A percentile compares a stretch with the other conserved stretches of the same genome.
phyloP scores from a whole-genome alignment of 1,140 invertebrate species.

The Leguminivora glycinivorella region DNA sequence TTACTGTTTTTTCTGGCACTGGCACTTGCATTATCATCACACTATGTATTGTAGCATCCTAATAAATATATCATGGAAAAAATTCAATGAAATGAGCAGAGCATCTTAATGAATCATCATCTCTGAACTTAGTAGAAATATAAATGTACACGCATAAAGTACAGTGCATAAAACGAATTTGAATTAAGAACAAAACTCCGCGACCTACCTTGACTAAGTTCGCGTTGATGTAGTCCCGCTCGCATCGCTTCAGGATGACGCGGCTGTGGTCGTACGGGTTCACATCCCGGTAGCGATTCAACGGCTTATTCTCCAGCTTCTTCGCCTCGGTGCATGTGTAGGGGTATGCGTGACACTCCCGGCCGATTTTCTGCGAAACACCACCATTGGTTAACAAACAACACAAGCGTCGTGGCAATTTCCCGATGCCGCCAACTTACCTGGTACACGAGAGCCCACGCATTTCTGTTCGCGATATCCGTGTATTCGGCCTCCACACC shows the following conservation, averaged over 20 bases:
- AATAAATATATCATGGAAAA: too few species aligned
- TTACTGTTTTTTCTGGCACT: too few species aligned
- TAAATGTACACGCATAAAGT: neutral
- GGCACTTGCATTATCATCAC: too few species aligned
- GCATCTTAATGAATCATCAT: neutral
- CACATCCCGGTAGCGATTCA: constrained; percentile 97
- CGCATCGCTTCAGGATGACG: constrained; percentile 86
- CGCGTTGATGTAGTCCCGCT: constrained; percentile 96
- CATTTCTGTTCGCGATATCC: constrained; percentile 81
- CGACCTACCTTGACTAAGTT: constrained; percentile 88
- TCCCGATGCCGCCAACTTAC: constrained; percentile 71
- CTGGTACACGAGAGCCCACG: constrained; percentile 84
- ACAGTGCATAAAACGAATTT: neutral
- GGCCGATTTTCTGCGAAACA: constrained; percentile 73
- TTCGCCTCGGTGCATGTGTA: constrained; percentile 88
- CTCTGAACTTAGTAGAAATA: neutral
- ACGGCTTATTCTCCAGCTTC: constrained; percentile 87
- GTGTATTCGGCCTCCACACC: constrained; percentile 85
- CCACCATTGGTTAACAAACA: constrained; percentile 25
- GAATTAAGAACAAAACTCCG: constrained; percentile 3
- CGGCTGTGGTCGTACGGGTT: constrained; percentile 96
- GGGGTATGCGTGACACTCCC: constrained; percentile 70
- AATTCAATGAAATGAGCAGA: neutral
- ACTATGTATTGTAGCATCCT: too few species aligned
- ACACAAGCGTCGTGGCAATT: constrained; percentile 59